Conservation (phyloP, 2,113 vertebrate species). For the Chrysemys picta region DNA sequence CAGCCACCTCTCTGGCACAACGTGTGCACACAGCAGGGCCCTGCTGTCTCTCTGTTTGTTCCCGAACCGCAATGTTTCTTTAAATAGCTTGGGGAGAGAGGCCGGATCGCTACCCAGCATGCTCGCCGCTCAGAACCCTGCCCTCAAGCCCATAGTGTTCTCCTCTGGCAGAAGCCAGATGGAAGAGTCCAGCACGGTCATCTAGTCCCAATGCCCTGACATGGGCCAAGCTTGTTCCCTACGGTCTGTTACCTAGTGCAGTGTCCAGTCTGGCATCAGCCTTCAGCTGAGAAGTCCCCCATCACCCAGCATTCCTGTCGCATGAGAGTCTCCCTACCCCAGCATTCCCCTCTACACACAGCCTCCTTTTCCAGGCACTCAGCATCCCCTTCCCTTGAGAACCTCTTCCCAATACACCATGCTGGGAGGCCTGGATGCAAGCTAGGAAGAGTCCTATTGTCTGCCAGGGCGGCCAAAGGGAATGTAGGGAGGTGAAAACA, state of each 20-base stretch:
- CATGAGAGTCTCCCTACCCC: neutral
- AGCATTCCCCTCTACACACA: neutral
- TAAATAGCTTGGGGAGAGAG: neutral
- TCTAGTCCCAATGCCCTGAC: neutral
- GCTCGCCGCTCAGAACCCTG: neutral
- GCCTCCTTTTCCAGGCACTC: neutral
- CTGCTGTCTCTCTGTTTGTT: neutral
- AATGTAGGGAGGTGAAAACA: too few relatives aligned
- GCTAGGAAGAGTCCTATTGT: neutral
- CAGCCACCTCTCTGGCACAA: neutral
- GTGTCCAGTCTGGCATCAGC: neutral
- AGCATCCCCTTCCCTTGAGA: neutral
- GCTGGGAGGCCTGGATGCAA: neutral
- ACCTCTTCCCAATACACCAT: accelerated
- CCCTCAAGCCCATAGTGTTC: too few relatives aligned
- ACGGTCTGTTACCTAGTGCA: neutral
- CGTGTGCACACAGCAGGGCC: neutral
- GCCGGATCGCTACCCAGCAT: neutral
- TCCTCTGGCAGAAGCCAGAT: neutral
- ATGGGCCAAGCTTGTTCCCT: neutral
- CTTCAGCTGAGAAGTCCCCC: too few relatives aligned
- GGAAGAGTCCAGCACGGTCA: neutral
- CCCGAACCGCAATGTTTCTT: neutral
- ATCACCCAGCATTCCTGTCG: neutral
- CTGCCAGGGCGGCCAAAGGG: neutral